Percentiles rank a stretch among this genome's conserved stretches.
Evolutionary conservation across 2,113 vertebrate species (phyloP).

Genomic region (Gobio gobio): DNA sequence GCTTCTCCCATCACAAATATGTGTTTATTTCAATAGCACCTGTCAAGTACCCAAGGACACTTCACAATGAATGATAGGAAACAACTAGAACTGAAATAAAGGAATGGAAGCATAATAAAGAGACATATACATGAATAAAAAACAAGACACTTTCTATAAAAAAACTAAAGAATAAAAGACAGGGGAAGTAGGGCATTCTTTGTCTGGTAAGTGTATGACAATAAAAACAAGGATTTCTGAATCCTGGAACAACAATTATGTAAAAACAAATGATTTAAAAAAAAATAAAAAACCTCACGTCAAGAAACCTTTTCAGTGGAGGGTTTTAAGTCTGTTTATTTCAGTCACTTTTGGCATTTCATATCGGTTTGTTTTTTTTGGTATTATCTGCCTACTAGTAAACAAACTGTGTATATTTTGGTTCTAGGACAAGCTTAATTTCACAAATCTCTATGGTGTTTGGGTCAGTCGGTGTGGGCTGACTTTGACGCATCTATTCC

Average conservation of each 20-base stretch:
- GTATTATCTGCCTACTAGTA: background rate
- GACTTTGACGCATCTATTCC: background rate
- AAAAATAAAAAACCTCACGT: background rate
- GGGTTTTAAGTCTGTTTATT: background rate
- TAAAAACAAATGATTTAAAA: no score
- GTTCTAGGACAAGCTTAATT: background rate
- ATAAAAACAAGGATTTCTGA: background rate
- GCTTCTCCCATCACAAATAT: background rate
- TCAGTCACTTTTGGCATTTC: background rate
- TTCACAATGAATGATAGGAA: background rate
- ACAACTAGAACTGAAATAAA: constrained; percentile 10
- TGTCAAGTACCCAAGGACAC: background rate
- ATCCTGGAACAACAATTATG: background rate
- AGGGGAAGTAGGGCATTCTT: background rate
- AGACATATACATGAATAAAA: background rate
- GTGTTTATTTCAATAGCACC: background rate
- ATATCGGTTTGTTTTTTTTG: background rate
- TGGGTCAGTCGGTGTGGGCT: background rate
- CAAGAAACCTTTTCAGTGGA: background rate
- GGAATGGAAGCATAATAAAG: background rate
- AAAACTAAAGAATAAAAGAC: background rate
- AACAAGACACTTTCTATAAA: background rate
- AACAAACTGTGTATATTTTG: background rate
- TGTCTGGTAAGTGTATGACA: background rate
- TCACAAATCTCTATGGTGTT: background rate